These are phyloP conservation scores for Tinamus major DNA, from an alignment of 2,797 vertebrate species.

Conservation along the genomic window DNA sequence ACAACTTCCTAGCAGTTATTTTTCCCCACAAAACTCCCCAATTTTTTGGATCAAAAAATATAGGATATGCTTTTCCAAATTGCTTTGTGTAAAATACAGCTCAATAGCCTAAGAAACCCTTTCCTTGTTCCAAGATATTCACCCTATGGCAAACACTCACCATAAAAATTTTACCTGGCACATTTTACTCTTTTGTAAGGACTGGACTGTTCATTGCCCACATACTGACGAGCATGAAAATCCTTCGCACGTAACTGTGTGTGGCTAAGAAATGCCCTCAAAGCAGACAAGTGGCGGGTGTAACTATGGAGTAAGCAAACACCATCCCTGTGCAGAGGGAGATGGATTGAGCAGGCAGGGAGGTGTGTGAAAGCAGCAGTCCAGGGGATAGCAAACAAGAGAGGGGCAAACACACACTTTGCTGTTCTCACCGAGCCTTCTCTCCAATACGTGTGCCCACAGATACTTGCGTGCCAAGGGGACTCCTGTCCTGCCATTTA, in stretches of 20 bases:
- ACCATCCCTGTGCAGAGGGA: neutral
- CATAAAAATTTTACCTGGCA: neutral
- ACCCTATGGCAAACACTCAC: neutral
- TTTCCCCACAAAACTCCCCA: neutral
- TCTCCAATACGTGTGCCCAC: rapidly evolving
- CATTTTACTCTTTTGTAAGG: neutral
- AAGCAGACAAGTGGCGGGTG: neutral
- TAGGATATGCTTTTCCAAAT: neutral
- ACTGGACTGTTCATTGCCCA: neutral
- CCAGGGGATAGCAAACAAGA: neutral
- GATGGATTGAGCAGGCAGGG: neutral
- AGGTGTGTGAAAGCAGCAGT: neutral
- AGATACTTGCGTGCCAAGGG: rapidly evolving
- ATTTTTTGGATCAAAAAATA: neutral
- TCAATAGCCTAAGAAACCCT: neutral
- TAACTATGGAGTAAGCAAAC: neutral
- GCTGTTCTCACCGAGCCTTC: neutral
- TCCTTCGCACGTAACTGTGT: rapidly evolving
- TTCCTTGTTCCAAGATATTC: neutral
- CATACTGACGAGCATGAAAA: neutral
- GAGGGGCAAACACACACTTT: neutral
- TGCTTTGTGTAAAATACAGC: neutral
- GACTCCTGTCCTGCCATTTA: neutral
- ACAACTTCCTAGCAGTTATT: neutral
- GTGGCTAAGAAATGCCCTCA: neutral